Percentiles rank a stretch among this genome's conserved stretches.
These are phyloP conservation scores for Anarhynchus alexandrinus DNA, from an alignment of 2,113 vertebrate species.

Conservation along the genomic window DNA sequence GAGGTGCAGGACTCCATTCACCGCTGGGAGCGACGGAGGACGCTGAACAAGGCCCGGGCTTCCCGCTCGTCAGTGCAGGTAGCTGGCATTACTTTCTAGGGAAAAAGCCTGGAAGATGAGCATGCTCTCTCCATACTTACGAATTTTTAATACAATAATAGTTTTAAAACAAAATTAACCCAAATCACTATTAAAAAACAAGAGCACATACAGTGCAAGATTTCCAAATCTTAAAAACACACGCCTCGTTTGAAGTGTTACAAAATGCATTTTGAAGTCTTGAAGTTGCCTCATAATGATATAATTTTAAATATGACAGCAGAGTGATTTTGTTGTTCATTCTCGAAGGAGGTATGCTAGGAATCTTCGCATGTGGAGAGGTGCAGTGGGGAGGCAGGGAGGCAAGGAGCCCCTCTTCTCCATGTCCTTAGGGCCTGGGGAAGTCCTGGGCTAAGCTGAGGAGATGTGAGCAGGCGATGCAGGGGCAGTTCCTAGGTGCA, in stretches of 20 bases:
- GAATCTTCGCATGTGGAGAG: background rate
- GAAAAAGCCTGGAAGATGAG: background rate
- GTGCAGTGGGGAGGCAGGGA: background rate
- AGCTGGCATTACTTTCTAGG: background rate
- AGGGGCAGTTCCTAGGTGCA: background rate
- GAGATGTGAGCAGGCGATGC: background rate
- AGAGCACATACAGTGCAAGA: background rate
- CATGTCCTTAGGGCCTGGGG: background rate
- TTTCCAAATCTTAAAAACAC: background rate
- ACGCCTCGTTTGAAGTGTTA: background rate
- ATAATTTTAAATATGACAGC: background rate
- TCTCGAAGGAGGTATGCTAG: background rate
- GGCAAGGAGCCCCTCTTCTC: background rate
- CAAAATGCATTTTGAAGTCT: background rate
- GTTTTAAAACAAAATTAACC: background rate
- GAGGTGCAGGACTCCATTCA: conserved; percentile 98
- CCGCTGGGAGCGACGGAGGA: conserved; percentile 92
- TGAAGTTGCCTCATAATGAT: background rate
- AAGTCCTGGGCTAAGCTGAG: background rate
- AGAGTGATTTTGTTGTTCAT: background rate
- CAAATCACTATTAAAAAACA: background rate
- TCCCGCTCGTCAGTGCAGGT: conserved; percentile 86
- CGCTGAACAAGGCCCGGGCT: conserved; percentile 86
- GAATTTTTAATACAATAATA: background rate
- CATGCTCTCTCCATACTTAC: background rate